Evolutionary conservation across 2,888 invertebrate species (phyloP), one percentile per base, ranked within the genome.

Genomic region (Eupithecia tripunctaria): DNA sequence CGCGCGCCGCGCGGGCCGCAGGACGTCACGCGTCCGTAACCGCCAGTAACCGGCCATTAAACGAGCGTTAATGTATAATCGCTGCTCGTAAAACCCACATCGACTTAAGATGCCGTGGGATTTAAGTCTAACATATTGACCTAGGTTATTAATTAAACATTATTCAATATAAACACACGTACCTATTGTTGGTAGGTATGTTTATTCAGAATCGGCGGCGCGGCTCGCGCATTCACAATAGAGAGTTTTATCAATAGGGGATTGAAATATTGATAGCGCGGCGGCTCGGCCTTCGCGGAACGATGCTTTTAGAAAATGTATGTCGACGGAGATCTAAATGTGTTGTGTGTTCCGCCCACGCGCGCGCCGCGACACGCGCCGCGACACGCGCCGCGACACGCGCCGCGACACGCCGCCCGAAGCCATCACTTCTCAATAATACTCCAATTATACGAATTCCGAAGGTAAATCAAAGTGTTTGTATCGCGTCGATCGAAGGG

Each of bases 261-360:
- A 67, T 66, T 32, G 36, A 36, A 36, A 36, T 36, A 36, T 36
- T 36, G 62, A 68, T 27, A 56, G 62, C 66, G 27, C 38, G 67
- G 47, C 62, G 38, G 56, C n/a, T 43, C 47, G 47, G 67, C 68
- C 70, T 70, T 74, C 68, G 56, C 18, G n/a, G 68, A 64, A 36
- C 43, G 21, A 27, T 63, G 67, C 41, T 70, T 72, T 69, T 59
- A 69, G 65, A 66, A 29, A 70, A 73, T 64, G 67, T 70, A 32
- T 71, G 70, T 51, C 60, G 60, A 7, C 60, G 64, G 41, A 64
- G 64, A 59, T 64, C 68, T 70, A 70, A 68, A 68, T 69, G 41
- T 56, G 64, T 68, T 70, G 32, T 67, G 56, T 70, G 63, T 27
- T 36, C 67, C 63, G 63, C 73, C 62, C 62, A 10, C 65, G 59